phyloP scores from a whole-genome alignment of 2,113 vertebrate species.

The Vidua macroura region DNA sequence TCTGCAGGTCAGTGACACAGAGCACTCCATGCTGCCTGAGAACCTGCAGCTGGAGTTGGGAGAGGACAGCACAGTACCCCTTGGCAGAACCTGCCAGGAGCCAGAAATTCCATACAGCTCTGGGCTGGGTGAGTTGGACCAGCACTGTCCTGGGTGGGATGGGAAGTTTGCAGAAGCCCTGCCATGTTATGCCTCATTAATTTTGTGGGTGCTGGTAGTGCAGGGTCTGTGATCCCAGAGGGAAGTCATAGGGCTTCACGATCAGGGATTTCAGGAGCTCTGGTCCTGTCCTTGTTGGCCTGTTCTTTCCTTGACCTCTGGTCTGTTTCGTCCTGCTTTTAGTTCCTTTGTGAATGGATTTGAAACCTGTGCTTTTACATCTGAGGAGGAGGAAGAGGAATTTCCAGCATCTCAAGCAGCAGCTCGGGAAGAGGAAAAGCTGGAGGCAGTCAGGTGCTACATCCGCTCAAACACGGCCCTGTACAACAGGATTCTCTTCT shows the following conservation, averaged over 20 bases:
- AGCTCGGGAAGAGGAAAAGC: conserved; percentile 64
- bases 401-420: conserved; percentile 79
- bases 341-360: conserved; percentile 71
- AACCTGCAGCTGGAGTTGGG: background rate
- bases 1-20: background rate
- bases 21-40: background rate
- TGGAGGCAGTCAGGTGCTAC: conserved; percentile 77
- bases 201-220: background rate
- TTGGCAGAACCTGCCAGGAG: background rate
- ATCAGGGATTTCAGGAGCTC: background rate
- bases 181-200: background rate
- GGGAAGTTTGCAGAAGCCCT: background rate
- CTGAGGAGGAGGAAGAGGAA: conserved; percentile 75
- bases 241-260: background rate
- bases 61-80: background rate
- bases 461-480: conserved; percentile 79
- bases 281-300: background rate
- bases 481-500: conserved; percentile 82
- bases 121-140: background rate
- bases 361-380: conserved; percentile 23
- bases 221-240: background rate
- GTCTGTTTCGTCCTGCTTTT: background rate
- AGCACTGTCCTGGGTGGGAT: rapidly evolving
- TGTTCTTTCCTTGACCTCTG: background rate
- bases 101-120: background rate